Evolutionary conservation across 2,797 vertebrate genomes (phyloP), one percentile per base, ranked within the genome.

Genomic region (Cryptoblepharus egeriae): DNA sequence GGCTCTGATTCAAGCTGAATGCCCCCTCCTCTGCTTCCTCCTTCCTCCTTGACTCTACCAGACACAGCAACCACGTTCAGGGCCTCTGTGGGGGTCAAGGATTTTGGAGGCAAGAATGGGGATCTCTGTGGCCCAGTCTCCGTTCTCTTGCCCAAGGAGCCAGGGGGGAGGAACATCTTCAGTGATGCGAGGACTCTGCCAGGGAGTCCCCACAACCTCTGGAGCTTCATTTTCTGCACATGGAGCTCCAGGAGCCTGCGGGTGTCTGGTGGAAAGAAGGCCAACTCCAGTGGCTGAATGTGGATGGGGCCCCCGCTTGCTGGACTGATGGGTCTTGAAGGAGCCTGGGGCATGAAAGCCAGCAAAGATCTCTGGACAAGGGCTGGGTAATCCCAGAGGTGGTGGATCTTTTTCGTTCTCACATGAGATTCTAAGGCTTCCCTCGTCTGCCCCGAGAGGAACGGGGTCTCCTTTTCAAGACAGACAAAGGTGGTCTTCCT

Each of bases 281-380:
- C 45, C 45, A 12, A 11, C 9, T 49, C 45, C 45, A 49, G 45
- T 2, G 7, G 45, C 6, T 49, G 39, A 26, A 73, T 5, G 35
- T 28, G 24, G 5, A 8, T 30, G 15, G 32, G 67, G 52, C 10
- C 30, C 15, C 69, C 49, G 20, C 60, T 68, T 12, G 6, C 2
- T 49, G 6, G 45, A 11, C 45, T 9, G 45, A 10, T 12, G 11
- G 6, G 45, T 49, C 45, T 49, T 8, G 45, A 49, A 3, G 77
- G 69, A 0, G 65, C 22, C 1, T 75, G 32, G 77, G 86, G 89
- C 78, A 84, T 81, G 42, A 90, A 12, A 32, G 89, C 81, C 70
- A 61, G 85, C 35, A 67, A 39, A 2, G 61, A 68, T 55, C 37
- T 69, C 64, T 57, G 49, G 22, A 79, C 24, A 16, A n/a, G 13